Evolutionary conservation across 2,797 vertebrate species (phyloP).

Genomic region (Mustela erminea): DNA sequence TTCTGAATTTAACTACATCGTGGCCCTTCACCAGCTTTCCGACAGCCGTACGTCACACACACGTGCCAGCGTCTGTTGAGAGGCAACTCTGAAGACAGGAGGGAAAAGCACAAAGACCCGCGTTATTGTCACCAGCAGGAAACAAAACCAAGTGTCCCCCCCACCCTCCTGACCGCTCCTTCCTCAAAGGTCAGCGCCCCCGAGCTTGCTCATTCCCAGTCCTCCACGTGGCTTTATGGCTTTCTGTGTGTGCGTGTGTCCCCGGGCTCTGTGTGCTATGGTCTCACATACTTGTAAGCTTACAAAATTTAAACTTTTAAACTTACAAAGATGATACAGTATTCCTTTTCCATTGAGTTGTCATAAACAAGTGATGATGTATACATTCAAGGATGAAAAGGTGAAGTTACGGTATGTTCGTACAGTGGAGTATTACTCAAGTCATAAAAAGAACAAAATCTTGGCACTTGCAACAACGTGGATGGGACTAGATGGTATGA

Average conservation of each 20-base stretch:
- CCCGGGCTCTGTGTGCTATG: background rate
- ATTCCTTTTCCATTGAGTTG: background rate
- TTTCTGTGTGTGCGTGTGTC: too few relatives aligned
- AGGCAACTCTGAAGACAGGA: too few relatives aligned
- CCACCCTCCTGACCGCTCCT: background rate
- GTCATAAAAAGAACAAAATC: background rate
- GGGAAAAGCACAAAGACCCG: background rate
- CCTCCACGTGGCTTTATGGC: background rate
- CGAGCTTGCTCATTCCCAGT: background rate
- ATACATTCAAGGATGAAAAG: background rate
- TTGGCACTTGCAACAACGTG: background rate
- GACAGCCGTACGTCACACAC: too few relatives aligned
- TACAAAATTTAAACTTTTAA: background rate
- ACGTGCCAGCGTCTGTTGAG: background rate
- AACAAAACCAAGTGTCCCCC: background rate
- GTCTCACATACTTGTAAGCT: background rate
- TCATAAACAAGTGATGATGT: background rate
- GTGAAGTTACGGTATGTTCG: background rate
- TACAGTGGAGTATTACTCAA: background rate
- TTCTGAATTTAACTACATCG: background rate
- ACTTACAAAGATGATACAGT: background rate
- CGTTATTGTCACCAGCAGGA: background rate
- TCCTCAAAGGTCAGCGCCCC: background rate
- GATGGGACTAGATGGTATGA: background rate
- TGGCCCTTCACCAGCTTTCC: background rate